Percentiles rank a stretch among this genome's conserved stretches.
Conservation (phyloP, 2,888 invertebrate genomes). For the Axea sp. region DNA sequence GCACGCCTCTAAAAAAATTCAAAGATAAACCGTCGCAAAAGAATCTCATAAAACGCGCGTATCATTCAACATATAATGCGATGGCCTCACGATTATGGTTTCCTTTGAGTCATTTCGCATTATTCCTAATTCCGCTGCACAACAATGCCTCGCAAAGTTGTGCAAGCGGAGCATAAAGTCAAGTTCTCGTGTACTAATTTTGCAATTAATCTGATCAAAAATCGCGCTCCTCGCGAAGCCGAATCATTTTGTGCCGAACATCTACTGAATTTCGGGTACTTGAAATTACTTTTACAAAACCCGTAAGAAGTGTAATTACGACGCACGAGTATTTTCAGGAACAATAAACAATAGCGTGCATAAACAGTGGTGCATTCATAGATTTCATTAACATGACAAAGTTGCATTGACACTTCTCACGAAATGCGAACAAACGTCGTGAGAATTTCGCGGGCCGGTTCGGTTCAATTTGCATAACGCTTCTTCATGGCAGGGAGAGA, state of each 20-base stretch:
- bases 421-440: conserved; percentile 33
- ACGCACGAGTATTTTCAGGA: conserved; percentile 23
- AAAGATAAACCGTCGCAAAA: conserved; percentile 33
- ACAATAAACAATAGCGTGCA: conserved; percentile 47
- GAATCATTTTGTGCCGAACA: no score
- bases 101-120: conserved; percentile 45
- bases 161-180: conserved; percentile 29
- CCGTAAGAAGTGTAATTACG: conserved; percentile 3
- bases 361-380: conserved; percentile 48
- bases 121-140: conserved; percentile 30
- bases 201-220: neutral
- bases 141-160: conserved; percentile 44
- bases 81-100: conserved; percentile 46
- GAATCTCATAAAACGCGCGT: conserved; percentile 45
- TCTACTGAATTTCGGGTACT: no score
- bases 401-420: conserved; percentile 48
- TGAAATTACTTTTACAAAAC: neutral
- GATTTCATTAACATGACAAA: conserved; percentile 54
- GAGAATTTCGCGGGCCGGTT: conserved; percentile 36
- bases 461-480: conserved; percentile 27
- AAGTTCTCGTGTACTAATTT: neutral
- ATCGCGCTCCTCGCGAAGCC: no score
- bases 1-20: conserved; percentile 23
- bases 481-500: conserved; percentile 4
- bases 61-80: conserved; percentile 39